Base-by-base conservation (phyloP, 2,888 invertebrate genomes). In the Suillia variegata region DNA sequence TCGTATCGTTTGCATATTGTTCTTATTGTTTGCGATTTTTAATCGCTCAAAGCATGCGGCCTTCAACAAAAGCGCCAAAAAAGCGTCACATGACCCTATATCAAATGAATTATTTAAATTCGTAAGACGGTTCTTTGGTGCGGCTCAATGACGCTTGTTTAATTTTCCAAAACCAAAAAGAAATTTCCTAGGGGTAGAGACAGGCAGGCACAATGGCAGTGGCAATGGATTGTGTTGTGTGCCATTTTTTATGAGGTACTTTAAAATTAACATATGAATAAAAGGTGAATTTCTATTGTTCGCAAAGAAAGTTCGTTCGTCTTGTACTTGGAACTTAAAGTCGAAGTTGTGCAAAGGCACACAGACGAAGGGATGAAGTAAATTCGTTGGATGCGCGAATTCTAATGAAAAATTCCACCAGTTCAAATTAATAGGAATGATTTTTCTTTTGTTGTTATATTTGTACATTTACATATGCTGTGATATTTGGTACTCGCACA, bases 321-420 rank as follows among this genome's bases (percentile, higher is more conserved):
- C 10, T 26, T 26, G 6, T 26, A 6, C 26, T 10, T 26, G 73
- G 68, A 70, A 63, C 61, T 61, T 61, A 61, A 63, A 62, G 68
- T 24, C 26, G 33, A 2, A n/a, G 33, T 12, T 10, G 20, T 10
- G 45, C 24, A 45, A 15, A 24, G 10, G 12, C n/a, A 8, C n/a
- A 18, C 26, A 45, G 15, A 42, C 20, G n/a, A 51, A 45, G 64
- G 31, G 45, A 57, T 51, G 47, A 47, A 56, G 21, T 20, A 24
- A 13, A 56, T 21, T 53, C 38, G 24, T 15, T 52, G 26, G 60
- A 62, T 51, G 62, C 54, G 54, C 60, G 59, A 13, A 22, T 6
- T 13, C 15, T 71, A 75, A 75, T 77, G 72, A 77, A 76, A 77
- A 78, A 77, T 78, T 76, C 77, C 78, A 62, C 59, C 68, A 71